A percentile compares a stretch with the other conserved stretches of the same genome.
These are phyloP conservation scores for Diplolepis rosae DNA, from an alignment of 2,888 invertebrate genomes.

Conservation along the genomic window DNA sequence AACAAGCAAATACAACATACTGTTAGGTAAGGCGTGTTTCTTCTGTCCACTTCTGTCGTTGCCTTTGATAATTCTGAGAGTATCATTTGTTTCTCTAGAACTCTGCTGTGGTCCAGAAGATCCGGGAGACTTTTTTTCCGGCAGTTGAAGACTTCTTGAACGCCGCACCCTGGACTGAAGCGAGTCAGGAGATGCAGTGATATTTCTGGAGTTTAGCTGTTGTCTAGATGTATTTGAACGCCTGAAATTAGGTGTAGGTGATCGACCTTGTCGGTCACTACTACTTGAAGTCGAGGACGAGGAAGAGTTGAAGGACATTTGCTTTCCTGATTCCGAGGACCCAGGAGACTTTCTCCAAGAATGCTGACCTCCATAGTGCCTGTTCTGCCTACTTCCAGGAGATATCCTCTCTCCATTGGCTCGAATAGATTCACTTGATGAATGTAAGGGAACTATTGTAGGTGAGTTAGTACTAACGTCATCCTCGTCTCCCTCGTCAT, in stretches of 20 bases:
- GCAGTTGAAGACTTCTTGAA: constrained; percentile 79
- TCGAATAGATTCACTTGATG: constrained; percentile 66
- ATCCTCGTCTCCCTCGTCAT: constrained; percentile 76
- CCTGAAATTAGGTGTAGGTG: constrained; percentile 65
- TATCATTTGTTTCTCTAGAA: constrained; percentile 65
- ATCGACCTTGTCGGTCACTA: constrained; percentile 61
- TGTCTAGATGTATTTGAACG: constrained; percentile 57
- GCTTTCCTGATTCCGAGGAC: constrained; percentile 66
- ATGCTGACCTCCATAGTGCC: constrained; percentile 59
- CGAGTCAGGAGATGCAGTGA: constrained; percentile 63
- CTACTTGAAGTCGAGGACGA: constrained; percentile 67
- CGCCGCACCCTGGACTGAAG: constrained; percentile 73
- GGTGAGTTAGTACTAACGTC: constrained; percentile 74
- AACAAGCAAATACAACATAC: constrained; percentile 56
- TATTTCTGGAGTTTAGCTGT: constrained; percentile 61
- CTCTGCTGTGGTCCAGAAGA: constrained; percentile 63
- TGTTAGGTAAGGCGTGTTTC: constrained; percentile 62
- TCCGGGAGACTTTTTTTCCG: constrained; percentile 77
- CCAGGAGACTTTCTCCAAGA: constrained; percentile 67
- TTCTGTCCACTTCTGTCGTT: constrained; percentile 62
- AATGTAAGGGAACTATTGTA: constrained; percentile 59
- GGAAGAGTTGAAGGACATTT: constrained; percentile 62
- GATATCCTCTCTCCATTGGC: constrained; percentile 62
- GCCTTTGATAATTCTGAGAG: constrained; percentile 72
- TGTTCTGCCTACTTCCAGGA: constrained; percentile 57